Evolutionary conservation across 2,888 invertebrate genomes (phyloP), one percentile per base, ranked within the genome.

Genomic region (Galerucella pusilla): DNA sequence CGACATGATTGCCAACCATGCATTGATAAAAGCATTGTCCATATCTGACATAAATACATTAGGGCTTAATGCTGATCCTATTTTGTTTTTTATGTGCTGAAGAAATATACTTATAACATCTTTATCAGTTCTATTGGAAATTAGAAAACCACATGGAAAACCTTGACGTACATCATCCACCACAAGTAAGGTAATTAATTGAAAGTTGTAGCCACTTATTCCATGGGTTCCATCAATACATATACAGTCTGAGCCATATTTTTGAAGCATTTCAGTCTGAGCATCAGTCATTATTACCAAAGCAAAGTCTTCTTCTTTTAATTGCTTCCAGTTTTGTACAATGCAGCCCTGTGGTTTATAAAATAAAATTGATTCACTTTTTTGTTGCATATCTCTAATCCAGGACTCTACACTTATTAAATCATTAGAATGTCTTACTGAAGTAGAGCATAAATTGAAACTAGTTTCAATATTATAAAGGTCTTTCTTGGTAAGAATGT

Each of bases 261-360:
- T 12, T 49, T 16, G 4, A 25, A 16, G 28, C 61, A 61, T 66
- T 16, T 49, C 2, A 49, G 80, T 20, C 73, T 83, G 83, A 20
- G 70, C 79, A 57, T 76, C 65, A 60, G 78, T 81, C 79, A 81
- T 80, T 12, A 80, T 78, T 7, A 79, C 68, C 7, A 82, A 71
- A 5, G 80, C 28, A 71, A 82, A 82, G 77, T 82, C 82, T 46
- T 81, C 72, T 49, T 72, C 77, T 76, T 46, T 11, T 46, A 46
- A 74, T 25, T 68, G 14, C 5, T n/a, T 25, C 25, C 20, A 54
- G 42, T 16, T 66, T 20, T 42, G 12, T 65, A 11, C 7, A 28
- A 52, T 42, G 14, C 54, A 46, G 25, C 67, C 61, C 42, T 71
- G 57, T 61, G 54, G 54, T 57, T 49, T 65, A 61, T 63, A 75